phyloP scores from a whole-genome alignment of 2,797 vertebrate genomes.

The Natrix natrix region DNA sequence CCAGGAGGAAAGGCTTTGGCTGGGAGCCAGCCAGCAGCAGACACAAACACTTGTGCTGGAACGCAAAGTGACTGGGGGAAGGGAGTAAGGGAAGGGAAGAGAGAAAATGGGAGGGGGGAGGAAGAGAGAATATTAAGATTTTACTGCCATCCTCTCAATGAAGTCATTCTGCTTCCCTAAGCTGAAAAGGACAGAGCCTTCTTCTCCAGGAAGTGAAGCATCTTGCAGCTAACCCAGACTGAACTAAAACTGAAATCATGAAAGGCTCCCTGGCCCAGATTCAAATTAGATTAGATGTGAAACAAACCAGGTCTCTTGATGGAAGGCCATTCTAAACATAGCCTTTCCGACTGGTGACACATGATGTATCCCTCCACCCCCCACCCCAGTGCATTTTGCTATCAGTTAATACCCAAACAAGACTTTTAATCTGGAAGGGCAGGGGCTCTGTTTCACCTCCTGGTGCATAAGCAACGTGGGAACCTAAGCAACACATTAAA shows the following conservation, averaged over 20 bases:
- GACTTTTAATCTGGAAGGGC: not conserved
- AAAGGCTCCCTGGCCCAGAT: constrained; percentile 61
- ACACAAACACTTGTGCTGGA: constrained; percentile 38
- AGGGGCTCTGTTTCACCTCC: not conserved
- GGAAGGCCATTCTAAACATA: constrained; percentile 62
- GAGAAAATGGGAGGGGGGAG: fast-evolving
- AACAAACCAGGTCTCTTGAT: constrained; percentile 63
- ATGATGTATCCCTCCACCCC: constrained; percentile 46
- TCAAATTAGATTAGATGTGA: constrained; percentile 73
- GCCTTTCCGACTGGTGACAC: constrained; percentile 61
- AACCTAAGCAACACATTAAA: too few species aligned
- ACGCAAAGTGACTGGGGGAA: not conserved
- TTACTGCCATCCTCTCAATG: not conserved
- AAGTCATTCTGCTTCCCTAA: constrained; percentile 22
- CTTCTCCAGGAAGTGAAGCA: constrained; percentile 51
- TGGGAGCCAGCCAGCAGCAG: constrained; percentile 29
- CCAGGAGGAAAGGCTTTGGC: not conserved
- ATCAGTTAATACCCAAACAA: constrained; percentile 26
- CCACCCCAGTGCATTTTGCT: constrained; percentile 33
- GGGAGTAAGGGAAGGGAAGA: too few species aligned
- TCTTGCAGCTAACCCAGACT: constrained; percentile 51
- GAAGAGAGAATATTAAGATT: not conserved
- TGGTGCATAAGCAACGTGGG: not conserved
- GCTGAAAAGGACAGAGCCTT: constrained; percentile 48
- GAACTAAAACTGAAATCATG: constrained; percentile 70